These are phyloP conservation scores for Pachyramphus minor DNA, from an alignment of 2,113 vertebrate species.

Conservation along the genomic window DNA sequence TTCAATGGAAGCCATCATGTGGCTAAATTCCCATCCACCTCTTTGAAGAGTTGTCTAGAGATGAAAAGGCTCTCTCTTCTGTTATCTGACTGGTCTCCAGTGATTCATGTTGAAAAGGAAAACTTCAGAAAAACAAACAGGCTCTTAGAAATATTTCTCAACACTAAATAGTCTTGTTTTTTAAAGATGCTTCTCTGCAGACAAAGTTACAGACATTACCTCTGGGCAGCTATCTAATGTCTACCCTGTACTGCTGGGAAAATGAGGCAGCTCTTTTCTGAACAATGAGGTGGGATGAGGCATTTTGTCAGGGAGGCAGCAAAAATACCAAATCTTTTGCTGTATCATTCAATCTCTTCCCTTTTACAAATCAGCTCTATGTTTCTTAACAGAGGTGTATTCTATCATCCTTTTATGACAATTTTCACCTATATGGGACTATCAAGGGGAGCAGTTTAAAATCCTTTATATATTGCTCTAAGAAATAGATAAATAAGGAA, in stretches of 20 bases:
- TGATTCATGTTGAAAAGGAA: neutral
- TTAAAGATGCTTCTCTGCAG: neutral
- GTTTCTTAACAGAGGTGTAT: neutral
- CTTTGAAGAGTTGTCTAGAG: neutral
- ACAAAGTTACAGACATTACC: neutral
- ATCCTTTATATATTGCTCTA: neutral
- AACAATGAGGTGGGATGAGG: neutral
- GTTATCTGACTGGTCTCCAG: neutral
- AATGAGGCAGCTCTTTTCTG: neutral
- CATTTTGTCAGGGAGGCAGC: neutral
- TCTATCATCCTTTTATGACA: neutral
- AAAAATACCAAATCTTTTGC: neutral
- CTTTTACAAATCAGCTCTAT: neutral
- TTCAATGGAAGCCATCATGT: neutral
- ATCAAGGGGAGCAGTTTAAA: neutral
- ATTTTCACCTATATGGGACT: neutral
- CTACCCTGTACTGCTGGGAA: neutral
- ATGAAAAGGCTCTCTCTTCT: slow-evolving; percentile 13
- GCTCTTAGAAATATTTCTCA: slow-evolving; percentile 12
- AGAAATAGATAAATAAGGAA: neutral
- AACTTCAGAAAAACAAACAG: neutral
- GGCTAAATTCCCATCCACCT: neutral
- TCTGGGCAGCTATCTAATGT: neutral
- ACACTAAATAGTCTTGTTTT: neutral
- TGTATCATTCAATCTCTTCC: neutral